A percentile compares a stretch with the other conserved stretches of the same genome.
These are phyloP conservation scores for Sardinella longiceps DNA, from an alignment of 2,797 vertebrate species.

Conservation along the genomic window DNA sequence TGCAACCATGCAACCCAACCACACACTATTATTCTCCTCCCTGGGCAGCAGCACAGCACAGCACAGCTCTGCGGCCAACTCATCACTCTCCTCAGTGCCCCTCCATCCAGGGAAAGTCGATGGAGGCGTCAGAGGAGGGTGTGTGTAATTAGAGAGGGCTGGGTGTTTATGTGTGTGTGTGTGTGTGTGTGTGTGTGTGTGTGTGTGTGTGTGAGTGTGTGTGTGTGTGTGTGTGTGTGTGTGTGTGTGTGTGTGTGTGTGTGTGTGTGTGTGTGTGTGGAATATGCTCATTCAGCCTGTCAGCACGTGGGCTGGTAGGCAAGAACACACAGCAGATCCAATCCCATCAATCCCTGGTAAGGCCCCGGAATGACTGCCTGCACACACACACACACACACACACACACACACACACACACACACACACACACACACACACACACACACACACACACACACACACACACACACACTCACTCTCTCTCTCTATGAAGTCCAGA, in stretches of 20 bases:
- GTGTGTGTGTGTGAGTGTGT: not conserved
- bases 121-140: not conserved
- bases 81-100: not conserved
- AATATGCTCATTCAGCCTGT: conserved; percentile 11
- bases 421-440: too few species aligned
- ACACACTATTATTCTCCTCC: not conserved
- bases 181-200: not conserved
- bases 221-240: not conserved
- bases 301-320: not conserved
- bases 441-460: too few species aligned
- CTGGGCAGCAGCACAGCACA: too few species aligned
- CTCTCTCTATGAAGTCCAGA: too few species aligned
- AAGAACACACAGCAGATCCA: not conserved
- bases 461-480: too few species aligned
- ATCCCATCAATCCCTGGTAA: not conserved
- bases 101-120: conserved; percentile 11
- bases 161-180: not conserved
- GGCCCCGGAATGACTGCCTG: not conserved
- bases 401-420: too few species aligned
- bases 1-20: too few species aligned
- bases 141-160: not conserved
- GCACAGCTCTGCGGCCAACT: not conserved
- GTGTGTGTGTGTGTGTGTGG: not conserved
- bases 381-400: not conserved
- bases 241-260: not conserved